A percentile compares a stretch with the other conserved stretches of the same genome.
These are phyloP conservation scores for Carabus problematicus DNA, from an alignment of 2,888 invertebrate genomes.

Conservation along the genomic window DNA sequence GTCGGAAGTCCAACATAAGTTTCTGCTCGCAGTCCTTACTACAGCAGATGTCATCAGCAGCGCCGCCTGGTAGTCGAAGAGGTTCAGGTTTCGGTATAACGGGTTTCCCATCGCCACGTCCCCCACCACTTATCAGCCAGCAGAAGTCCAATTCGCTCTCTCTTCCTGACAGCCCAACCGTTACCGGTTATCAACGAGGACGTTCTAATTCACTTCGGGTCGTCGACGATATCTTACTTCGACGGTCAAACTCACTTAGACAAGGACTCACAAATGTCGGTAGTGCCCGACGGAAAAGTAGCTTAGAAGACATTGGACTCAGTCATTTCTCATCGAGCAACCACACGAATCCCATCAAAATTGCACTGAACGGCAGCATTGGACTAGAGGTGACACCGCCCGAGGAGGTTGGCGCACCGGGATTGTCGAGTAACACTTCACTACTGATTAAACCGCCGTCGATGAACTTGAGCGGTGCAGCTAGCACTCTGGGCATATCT, in stretches of 20 bases:
- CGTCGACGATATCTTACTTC: conserved; percentile 82
- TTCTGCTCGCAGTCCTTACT: conserved; percentile 84
- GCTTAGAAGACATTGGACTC: conserved; percentile 84
- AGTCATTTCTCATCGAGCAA: conserved; percentile 79
- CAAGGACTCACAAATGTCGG: conserved; percentile 78
- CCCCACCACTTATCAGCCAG: conserved; percentile 80
- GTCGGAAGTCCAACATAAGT: conserved; percentile 89
- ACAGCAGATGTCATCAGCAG: conserved; percentile 66
- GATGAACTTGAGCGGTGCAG: conserved; percentile 51
- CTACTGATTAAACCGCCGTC: conserved; percentile 61
- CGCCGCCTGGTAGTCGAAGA: conserved; percentile 67
- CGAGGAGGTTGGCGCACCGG: conserved; percentile 64
- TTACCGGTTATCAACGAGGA: conserved; percentile 77
- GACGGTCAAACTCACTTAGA: conserved; percentile 83
- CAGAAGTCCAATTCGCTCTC: conserved; percentile 90
- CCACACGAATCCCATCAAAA: conserved; percentile 79
- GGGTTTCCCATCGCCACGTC: conserved; percentile 68
- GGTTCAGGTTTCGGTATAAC: conserved; percentile 72
- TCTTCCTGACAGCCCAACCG: conserved; percentile 86
- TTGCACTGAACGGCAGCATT: conserved; percentile 85
- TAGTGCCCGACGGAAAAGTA: conserved; percentile 71
- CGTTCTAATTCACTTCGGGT: conserved; percentile 87
- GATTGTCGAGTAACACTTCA: conserved; percentile 64
- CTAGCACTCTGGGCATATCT: conserved; percentile 48
- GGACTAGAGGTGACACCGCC: conserved; percentile 75